These are phyloP conservation scores for Stomatorhinus walkeri DNA, from an alignment of 2,797 vertebrate genomes.

Conservation along the genomic window DNA sequence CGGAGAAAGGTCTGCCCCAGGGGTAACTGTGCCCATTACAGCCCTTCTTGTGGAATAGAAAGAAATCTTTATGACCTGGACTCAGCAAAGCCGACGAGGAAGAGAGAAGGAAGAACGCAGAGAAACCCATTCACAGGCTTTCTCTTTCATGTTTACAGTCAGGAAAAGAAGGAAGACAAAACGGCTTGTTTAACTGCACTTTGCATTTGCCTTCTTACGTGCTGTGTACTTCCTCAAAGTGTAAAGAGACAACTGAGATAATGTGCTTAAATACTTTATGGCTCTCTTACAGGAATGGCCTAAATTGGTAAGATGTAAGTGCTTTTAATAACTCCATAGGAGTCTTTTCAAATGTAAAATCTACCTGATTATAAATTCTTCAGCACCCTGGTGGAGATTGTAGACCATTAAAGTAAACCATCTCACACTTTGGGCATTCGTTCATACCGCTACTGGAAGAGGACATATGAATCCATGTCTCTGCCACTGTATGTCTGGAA, in stretches of 20 bases:
- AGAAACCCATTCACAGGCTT: neutral
- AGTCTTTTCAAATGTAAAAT: neutral
- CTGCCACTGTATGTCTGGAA: neutral
- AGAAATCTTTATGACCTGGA: neutral
- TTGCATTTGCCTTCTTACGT: neutral
- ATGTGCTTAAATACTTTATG: slow-evolving; percentile 1
- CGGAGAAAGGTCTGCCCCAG: neutral
- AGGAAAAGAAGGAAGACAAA: neutral
- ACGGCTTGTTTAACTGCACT: neutral
- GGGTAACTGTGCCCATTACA: neutral
- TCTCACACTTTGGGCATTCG: neutral
- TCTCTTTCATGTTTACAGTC: neutral
- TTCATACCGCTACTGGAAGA: neutral
- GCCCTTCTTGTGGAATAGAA: neutral
- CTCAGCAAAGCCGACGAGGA: neutral
- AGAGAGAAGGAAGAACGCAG: neutral
- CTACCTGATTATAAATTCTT: neutral
- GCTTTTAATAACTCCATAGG: neutral
- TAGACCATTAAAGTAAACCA: neutral
- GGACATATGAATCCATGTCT: neutral
- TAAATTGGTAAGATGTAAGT: neutral
- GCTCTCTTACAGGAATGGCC: neutral
- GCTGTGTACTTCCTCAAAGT: neutral
- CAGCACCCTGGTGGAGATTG: neutral
- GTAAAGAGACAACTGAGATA: neutral